phyloP scores from a whole-genome alignment of 2,888 invertebrate species.

The Xylocampa areola region DNA sequence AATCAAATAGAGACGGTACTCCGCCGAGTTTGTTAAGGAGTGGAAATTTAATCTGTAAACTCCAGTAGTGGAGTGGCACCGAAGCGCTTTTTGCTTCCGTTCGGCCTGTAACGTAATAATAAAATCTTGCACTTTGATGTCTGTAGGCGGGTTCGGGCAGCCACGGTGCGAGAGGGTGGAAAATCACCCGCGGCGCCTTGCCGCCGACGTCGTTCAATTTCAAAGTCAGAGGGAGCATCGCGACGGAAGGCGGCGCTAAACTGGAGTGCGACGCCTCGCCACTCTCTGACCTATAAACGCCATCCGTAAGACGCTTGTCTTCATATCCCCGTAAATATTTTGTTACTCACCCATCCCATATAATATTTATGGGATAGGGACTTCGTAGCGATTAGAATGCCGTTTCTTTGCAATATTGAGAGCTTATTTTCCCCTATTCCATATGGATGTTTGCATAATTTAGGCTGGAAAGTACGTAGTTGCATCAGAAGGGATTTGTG shows the following conservation, averaged over 20 bases:
- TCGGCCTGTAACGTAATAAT: slow-evolving; percentile 77
- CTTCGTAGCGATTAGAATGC: slow-evolving; percentile 82
- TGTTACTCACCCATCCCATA: slow-evolving; percentile 69
- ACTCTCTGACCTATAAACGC: slow-evolving; percentile 81
- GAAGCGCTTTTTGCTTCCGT: slow-evolving; percentile 65
- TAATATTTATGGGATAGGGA: slow-evolving; percentile 84
- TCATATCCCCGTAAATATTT: slow-evolving; percentile 77
- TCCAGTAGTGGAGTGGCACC: slow-evolving; percentile 56
- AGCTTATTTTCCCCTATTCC: slow-evolving; percentile 75
- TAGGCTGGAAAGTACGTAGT: slow-evolving; percentile 60
- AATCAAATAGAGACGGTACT: slow-evolving; percentile 66
- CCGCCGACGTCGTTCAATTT: slow-evolving; percentile 68
- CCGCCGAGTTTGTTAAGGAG: slow-evolving; percentile 63
- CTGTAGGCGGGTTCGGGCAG: slow-evolving; percentile 59
- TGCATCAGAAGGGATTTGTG: slow-evolving; percentile 68
- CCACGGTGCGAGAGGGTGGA: slow-evolving; percentile 72
- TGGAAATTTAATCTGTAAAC: slow-evolving; percentile 74
- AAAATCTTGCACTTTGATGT: slow-evolving; percentile 86
- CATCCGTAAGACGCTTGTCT: slow-evolving; percentile 59
- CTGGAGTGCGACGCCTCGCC: slow-evolving; percentile 72
- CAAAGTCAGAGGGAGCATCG: slow-evolving; percentile 67
- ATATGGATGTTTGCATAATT: slow-evolving; percentile 82
- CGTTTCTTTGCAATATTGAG: slow-evolving; percentile 76
- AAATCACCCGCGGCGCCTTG: slow-evolving; percentile 76
- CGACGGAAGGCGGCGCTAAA: slow-evolving; percentile 74